Conservation (phyloP, 2,888 invertebrate genomes). For the Hirudinaria manillensis region DNA sequence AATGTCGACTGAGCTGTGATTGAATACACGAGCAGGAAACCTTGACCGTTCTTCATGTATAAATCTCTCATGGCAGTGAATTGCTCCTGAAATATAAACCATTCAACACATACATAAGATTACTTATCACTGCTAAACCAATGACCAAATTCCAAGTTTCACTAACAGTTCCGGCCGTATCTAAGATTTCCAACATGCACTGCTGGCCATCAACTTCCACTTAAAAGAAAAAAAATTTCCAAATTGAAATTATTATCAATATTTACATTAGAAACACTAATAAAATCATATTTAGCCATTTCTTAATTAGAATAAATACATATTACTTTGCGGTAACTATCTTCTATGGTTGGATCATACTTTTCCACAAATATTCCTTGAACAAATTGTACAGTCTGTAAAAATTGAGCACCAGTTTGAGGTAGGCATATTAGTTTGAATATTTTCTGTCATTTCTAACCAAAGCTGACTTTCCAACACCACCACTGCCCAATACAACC, state of each 20-base stretch:
- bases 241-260: background rate
- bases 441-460: slow-evolving; percentile 45
- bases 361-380: slow-evolving; percentile 99
- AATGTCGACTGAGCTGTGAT: slow-evolving; percentile 99
- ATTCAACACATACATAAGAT: background rate
- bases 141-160: background rate
- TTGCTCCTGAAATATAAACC: slow-evolving; percentile 68
- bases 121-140: background rate
- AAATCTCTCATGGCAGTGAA: slow-evolving; percentile 99
- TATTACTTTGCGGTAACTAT: slow-evolving; percentile 84
- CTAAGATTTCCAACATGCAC: slow-evolving; percentile 98
- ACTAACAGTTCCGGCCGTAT: slow-evolving; percentile 93
- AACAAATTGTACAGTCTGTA: slow-evolving; percentile 83
- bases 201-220: slow-evolving; percentile 99
- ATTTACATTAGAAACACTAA: background rate
- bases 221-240: slow-evolving; percentile 60
- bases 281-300: background rate
- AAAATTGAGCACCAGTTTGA: background rate
- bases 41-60: slow-evolving; percentile 99
- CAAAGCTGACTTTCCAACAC: slow-evolving; percentile 97
- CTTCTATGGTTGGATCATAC: slow-evolving; percentile 98
- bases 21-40: slow-evolving; percentile 98
- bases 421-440: background rate
- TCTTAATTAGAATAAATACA: slow-evolving; percentile 34
- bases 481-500: slow-evolving; percentile 97